A percentile compares a stretch with the other conserved stretches of the same genome.
Evolutionary conservation across 1,140 invertebrate genomes (phyloP).

Genomic region (Pseudomyrmex cubaensis): DNA sequence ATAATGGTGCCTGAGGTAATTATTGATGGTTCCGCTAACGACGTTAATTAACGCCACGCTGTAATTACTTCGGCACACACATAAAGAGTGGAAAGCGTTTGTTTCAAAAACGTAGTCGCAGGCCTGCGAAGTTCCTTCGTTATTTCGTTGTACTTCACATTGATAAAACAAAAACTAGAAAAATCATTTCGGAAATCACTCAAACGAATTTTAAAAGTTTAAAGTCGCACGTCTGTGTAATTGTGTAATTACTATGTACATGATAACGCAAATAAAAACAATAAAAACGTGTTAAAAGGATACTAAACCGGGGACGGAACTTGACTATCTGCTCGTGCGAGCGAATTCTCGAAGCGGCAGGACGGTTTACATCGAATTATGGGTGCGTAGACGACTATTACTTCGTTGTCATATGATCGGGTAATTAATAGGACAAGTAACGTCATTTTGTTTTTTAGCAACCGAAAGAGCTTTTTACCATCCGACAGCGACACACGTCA

Average conservation of each 20-base stretch:
- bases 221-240: background rate
- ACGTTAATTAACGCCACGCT: slow-evolving; percentile 39
- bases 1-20: slow-evolving; percentile 92
- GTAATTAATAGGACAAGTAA: background rate
- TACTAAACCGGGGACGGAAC: slow-evolving; percentile 91
- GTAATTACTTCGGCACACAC: background rate
- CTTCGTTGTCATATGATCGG: background rate
- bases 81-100: background rate
- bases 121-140: no score
- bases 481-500: slow-evolving; percentile 90
- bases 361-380: slow-evolving; percentile 92
- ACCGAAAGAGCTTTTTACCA: slow-evolving; percentile 88
- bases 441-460: slow-evolving; percentile 74
- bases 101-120: background rate
- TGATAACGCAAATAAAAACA: background rate
- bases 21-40: slow-evolving; percentile 13
- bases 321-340: slow-evolving; percentile 92
- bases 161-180: no score
- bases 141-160: no score
- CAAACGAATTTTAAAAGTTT: no score
- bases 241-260: no score
- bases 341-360: slow-evolving; percentile 92
- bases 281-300: slow-evolving; percentile 85
- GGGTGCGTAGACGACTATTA: slow-evolving; percentile 84
- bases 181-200: no score